These are phyloP conservation scores for Casuarius casuarius DNA, from an alignment of 2,113 vertebrate species.

Conservation along the genomic window DNA sequence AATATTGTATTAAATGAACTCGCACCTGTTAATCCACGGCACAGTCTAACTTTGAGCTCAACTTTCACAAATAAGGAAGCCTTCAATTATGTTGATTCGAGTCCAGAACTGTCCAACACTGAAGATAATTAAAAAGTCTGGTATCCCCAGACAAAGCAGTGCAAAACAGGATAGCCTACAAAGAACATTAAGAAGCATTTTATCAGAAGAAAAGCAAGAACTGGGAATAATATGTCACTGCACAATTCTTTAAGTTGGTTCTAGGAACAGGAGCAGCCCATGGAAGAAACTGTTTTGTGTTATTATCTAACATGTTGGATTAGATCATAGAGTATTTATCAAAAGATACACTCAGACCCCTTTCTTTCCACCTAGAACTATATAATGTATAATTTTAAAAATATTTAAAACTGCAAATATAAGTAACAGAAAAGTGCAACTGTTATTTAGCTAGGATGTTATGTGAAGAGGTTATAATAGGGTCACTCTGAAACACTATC, in stretches of 20 bases:
- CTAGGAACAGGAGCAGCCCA: background rate
- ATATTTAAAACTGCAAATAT: background rate
- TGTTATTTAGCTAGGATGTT: background rate
- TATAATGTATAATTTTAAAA: background rate
- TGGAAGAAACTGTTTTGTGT: constrained; percentile 18
- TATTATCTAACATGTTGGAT: constrained; percentile 1
- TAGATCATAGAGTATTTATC: background rate
- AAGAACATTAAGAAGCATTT: constrained; percentile 48
- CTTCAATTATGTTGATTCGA: constrained; percentile 84
- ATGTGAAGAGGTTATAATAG: background rate
- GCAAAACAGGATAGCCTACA: background rate
- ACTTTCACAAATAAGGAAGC: constrained; percentile 91
- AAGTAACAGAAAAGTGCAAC: constrained; percentile 3
- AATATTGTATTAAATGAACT: constrained; percentile 94
- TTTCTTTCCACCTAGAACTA: background rate
- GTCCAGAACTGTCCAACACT: constrained; percentile 85
- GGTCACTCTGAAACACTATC: background rate
- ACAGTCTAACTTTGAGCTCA: constrained; percentile 82
- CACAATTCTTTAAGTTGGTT: constrained; percentile 40
- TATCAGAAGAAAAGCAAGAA: constrained; percentile 20
- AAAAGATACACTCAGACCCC: background rate
- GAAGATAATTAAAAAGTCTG: constrained; percentile 75
- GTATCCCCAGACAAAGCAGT: constrained; percentile 1
- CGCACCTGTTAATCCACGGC: constrained; percentile 85
- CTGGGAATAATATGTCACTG: background rate